These are phyloP conservation scores for Acrobasis consociella DNA, from an alignment of 2,888 invertebrate genomes.

Conservation along the genomic window DNA sequence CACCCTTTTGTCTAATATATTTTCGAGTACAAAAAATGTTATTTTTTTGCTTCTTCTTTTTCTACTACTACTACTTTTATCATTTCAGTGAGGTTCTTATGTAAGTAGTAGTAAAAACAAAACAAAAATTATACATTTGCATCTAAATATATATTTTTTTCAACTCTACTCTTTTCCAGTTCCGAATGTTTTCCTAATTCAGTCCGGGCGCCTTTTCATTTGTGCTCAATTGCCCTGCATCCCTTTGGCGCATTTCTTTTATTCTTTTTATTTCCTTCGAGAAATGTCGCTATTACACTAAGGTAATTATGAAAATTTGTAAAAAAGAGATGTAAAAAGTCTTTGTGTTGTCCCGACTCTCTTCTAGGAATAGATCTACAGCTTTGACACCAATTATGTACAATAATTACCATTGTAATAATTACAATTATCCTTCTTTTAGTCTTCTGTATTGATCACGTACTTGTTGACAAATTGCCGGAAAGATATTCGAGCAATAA, in stretches of 20 bases:
- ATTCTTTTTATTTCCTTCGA: slow-evolving; percentile 65
- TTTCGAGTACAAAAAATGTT: too few species aligned
- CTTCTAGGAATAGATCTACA: slow-evolving; percentile 20
- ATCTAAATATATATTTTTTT: not conserved
- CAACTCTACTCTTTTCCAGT: slow-evolving; percentile 41
- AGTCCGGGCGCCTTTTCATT: slow-evolving; percentile 72
- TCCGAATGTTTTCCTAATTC: slow-evolving; percentile 69
- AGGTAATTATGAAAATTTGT: slow-evolving; percentile 56
- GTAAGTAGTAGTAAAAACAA: too few species aligned
- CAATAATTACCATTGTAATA: slow-evolving; percentile 23
- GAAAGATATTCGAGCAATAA: slow-evolving; percentile 2
- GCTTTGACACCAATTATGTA: slow-evolving; percentile 31
- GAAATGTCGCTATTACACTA: slow-evolving; percentile 57
- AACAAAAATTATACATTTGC: too few species aligned
- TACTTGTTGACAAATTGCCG: slow-evolving; percentile 12
- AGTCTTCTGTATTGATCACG: not conserved
- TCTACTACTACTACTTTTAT: too few species aligned
- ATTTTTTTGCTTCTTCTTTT: too few species aligned
- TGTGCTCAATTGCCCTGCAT: slow-evolving; percentile 72
- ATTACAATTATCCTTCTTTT: not conserved
- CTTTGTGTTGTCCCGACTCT: slow-evolving; percentile 13
- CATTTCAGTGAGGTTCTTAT: too few species aligned
- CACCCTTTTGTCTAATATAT: too few species aligned
- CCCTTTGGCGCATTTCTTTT: slow-evolving; percentile 77
- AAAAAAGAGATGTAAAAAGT: slow-evolving; percentile 2